Conservation (phyloP, 2,113 vertebrate genomes). For the Tragelaphus strepsiceros region DNA sequence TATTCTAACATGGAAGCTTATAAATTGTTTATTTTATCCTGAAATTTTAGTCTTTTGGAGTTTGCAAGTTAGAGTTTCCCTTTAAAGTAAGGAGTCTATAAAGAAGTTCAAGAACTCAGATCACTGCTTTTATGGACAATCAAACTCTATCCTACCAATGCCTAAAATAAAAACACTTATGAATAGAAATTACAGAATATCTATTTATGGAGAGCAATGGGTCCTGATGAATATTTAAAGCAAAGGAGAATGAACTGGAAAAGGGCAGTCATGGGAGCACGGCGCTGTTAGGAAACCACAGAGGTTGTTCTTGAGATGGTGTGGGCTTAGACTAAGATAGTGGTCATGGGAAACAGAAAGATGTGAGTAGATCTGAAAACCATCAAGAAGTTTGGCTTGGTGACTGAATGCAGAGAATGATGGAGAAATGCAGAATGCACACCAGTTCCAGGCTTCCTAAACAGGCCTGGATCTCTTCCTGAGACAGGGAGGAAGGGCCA, state of each 20-base stretch:
- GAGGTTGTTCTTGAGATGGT: not conserved
- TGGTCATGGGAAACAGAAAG: not conserved
- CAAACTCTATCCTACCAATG: not conserved
- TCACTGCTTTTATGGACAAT: not conserved
- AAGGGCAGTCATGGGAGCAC: not conserved
- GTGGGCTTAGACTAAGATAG: not conserved
- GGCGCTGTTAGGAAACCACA: not conserved
- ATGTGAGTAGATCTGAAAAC: not conserved
- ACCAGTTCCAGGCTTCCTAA: not conserved
- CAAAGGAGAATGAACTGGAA: not conserved
- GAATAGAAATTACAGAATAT: not conserved
- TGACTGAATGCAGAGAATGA: not conserved
- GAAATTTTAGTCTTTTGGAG: not conserved
- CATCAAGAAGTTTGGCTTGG: not conserved
- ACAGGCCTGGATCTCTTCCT: not conserved
- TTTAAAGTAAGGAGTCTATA: not conserved
- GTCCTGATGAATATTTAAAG: not conserved
- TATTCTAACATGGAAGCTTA: not conserved
- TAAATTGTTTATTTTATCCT: not conserved
- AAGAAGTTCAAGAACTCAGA: not conserved
- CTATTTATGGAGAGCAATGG: not conserved
- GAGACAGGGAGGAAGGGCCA: not conserved
- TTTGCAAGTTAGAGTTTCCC: not conserved
- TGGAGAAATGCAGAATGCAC: not conserved
- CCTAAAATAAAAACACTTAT: not conserved